Evolutionary conservation across 2,797 vertebrate species (phyloP), one percentile per base, ranked within the genome.

Genomic region (Pseudopleuronectes americanus): DNA sequence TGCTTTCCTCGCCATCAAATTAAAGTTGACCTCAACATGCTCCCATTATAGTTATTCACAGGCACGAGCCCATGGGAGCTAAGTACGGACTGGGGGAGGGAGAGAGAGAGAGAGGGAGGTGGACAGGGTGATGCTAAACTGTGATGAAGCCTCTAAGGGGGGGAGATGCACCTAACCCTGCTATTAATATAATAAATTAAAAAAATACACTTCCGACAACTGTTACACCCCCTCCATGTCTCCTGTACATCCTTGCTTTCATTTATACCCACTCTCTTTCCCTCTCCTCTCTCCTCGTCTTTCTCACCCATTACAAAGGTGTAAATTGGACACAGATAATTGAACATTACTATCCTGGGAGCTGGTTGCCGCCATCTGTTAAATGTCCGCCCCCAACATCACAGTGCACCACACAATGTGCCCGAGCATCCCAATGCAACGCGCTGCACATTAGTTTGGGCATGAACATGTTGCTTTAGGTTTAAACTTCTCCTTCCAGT

Each of bases 311-410:
- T 84, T 81, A 83, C 84, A 89, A 90, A 93, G 87, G 90, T 93
- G 89, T 82, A 93, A 92, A 93, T 90, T 93, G 90, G 92, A 90
- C 81, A 90, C 89, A 92, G 87, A 89, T 93, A 93, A 94, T 93
- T 93, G 90, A 92, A 88, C 91, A 90, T 91, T 90, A 90, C 90
- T 90, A 90, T 90, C 90, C 83, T 83, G 79, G 89, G 90, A 92
- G 82, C 80, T 72, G 84, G 83, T 84, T 65, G 75, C 64, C 23
- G 63, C 90, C 90, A 93, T 93, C 91, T 93, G 91, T 88, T 92
- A 87, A 86, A 88, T 63, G 84, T 91, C 87, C 77, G 76, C 90
- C 87, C 87, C 80, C 86, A 69, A 90, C 87, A 90, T 90, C 89
- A 91, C 81, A 86, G 84, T 66, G 80, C 74, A 82, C 57, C 74